A percentile compares a stretch with the other conserved stretches of the same genome.
These are phyloP conservation scores for Ploceus nigricollis DNA, from an alignment of 2,113 vertebrate genomes.

Conservation along the genomic window DNA sequence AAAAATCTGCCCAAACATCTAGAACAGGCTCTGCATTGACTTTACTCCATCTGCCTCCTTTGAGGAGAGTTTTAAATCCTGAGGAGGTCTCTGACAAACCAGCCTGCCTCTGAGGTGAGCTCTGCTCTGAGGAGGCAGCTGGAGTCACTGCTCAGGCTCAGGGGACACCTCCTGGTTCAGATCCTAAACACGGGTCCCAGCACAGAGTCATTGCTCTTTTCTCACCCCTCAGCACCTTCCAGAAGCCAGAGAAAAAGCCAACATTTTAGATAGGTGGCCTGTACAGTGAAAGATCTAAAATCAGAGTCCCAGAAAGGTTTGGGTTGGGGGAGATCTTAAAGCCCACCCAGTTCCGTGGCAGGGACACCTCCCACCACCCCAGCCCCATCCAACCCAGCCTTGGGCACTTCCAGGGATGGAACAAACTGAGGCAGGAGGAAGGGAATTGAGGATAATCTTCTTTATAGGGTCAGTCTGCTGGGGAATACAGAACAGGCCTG, in stretches of 20 bases:
- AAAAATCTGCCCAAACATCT: not conserved
- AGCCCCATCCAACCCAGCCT: fast-evolving
- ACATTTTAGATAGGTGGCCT: not conserved
- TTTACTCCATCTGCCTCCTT: not conserved
- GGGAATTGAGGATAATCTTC: not conserved
- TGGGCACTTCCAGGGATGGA: no score
- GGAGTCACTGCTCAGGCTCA: not conserved
- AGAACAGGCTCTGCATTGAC: not conserved
- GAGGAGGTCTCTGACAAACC: not conserved
- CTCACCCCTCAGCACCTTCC: not conserved
- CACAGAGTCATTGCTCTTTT: not conserved
- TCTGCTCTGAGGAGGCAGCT: not conserved
- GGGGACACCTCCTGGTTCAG: not conserved
- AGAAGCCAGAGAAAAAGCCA: not conserved
- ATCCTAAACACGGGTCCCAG: fast-evolving
- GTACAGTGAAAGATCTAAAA: not conserved
- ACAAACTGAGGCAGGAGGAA: not conserved
- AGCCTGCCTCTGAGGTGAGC: not conserved
- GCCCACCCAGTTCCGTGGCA: not conserved
- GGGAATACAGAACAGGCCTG: not conserved
- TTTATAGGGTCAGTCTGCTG: not conserved
- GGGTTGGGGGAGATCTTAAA: not conserved
- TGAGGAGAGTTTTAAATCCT: not conserved
- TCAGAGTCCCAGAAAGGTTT: not conserved
- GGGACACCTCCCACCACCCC: not conserved